Base-by-base conservation (phyloP, 2,797 vertebrate species). In the Enteromius viviparus region DNA sequence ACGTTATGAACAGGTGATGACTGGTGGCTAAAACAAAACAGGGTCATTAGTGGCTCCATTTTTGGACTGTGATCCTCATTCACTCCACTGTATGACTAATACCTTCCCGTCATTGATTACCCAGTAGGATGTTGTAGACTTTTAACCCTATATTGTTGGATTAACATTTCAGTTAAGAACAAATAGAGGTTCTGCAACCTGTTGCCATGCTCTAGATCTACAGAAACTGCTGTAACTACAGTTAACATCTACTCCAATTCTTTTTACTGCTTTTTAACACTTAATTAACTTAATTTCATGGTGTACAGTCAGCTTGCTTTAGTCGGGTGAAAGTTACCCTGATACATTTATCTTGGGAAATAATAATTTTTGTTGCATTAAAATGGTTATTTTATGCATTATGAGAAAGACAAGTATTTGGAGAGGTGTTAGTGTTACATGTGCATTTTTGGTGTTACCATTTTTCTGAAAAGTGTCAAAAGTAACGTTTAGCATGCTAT, bases 1-100 rank as follows among this genome's bases (percentile, higher is more conserved):
- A 74, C 78, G 49, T 88, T 82, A 87, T 87, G 78, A 84, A 64
- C 62, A 80, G 76, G 81, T 87, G 85, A 85, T 87, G 83, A 88
- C 55, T 78, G 53, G 51, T 66, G 78, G 77, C 76, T 80, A 70
- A n/a, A 55, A 58, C 17, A 37, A 26, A 69, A 69, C 47, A 19
- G 60, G 70, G 42, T 68, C 12, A 68, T 9, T 47, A 47, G 64
- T 53, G 29, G 34, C 70, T 53, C 5, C 40, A 32, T 66, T 29
- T 37, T 23, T 68, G 32, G 45, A 53, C 62, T 51, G 51, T 29
- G 70, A 49, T 40, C 71, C 47, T 21, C 2, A 19, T 19, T 65
- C 45, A 23, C 47, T 55, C 23, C 32, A 49, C 15, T 53, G 32
- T 29, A 15, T 53, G 71, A 82, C 14, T 55, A 37, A 68, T 32